Evolutionary conservation across 2,113 vertebrate species (phyloP), one percentile per base, ranked within the genome.

Genomic region (Caloenas nicobarica): DNA sequence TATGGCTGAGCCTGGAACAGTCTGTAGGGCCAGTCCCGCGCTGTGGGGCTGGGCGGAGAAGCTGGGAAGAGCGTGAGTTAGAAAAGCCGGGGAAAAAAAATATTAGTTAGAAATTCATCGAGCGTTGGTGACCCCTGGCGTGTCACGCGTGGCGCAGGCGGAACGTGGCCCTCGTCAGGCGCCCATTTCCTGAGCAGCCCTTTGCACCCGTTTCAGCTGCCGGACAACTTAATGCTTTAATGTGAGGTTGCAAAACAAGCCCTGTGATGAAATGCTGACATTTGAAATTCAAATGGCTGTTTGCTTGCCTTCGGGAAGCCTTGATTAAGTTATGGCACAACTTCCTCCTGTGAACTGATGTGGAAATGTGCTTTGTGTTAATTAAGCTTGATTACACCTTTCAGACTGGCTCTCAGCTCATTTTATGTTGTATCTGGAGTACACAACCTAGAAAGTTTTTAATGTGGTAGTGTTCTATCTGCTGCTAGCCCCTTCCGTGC

Each of bases 51-150:
- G 51, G 19, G 22, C n/a, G 14, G 19, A 70, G 23, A 26, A 34
- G 56, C 26, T 0, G 5, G 22, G 58, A 42, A 50, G n/a, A n/a
- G 46, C 33, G 0, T 1, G 22, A n/a, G 29, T 48, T 61, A 23
- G 22, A 6, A 72, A 62, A 61, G 16, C 25, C 57, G 22, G 34
- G 44, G 44, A 13, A 0, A n/a, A 79, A 66, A 10, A 0, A 2
- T 3, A 6, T 6, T 60, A 11, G 4, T 44, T 3, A 40, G 53
- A 33, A 56, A 28, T 34, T 1, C 4, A 33, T 36, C 10, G 8
- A 38, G 65, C 0, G 2, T 5, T 5, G 46, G 66, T 28, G 79
- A 8, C 53, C 68, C 1, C 5, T 1, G 18, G 22, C 4, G 33
- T 0, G 17, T 73, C 81, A 88, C 2, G 13, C 7, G 44, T 9